Evolutionary conservation across 2,797 vertebrate genomes (phyloP), one percentile per base, ranked within the genome.

Genomic region (Okamejei kenojei): DNA sequence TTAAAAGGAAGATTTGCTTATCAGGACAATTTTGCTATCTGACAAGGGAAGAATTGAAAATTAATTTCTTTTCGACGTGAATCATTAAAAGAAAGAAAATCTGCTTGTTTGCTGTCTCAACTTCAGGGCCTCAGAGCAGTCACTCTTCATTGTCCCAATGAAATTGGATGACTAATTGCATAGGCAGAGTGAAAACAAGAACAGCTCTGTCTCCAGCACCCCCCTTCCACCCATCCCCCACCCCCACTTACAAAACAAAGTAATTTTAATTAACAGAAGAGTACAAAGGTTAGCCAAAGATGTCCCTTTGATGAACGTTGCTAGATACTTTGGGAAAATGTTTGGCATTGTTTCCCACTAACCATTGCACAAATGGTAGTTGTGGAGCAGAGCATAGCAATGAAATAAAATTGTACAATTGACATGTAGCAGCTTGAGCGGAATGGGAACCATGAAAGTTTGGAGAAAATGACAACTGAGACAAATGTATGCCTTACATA

Each of bases 121-220:
- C 15, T 17, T 35, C 15, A 32, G 13, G 90, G 90, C 35, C 71
- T 74, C 38, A 45, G 54, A 74, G 90, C 68, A 74, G 68, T 91
- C 32, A 54, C 35, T 54, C 71, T 88, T 88, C 84, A 88, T 88
- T 88, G 61, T 88, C 65, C 84, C 84, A 35, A 88, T 65, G 84
- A 68, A 88, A 32, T n/a, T 65, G 61, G 61, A 63, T 88, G 84
- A 88, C n/a, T 92, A 92, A 92, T 92, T 92, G 71, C n/a, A 92
- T 71, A 76, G 90, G 35, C 90, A 54, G 35, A 92, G 38, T 74
- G 38, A 38, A 74, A 91, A 91, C 68, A 91, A 54, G 38, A 29
- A 92, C 71, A 76, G 71, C 45, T 54, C 90, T 88, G 63, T 19
- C 5, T 9, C 13, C 77, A 10, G 1, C 10, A 15, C 32, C 5